phyloP scores from a whole-genome alignment of 2,797 vertebrate genomes.

The Epinephelus awoara region DNA sequence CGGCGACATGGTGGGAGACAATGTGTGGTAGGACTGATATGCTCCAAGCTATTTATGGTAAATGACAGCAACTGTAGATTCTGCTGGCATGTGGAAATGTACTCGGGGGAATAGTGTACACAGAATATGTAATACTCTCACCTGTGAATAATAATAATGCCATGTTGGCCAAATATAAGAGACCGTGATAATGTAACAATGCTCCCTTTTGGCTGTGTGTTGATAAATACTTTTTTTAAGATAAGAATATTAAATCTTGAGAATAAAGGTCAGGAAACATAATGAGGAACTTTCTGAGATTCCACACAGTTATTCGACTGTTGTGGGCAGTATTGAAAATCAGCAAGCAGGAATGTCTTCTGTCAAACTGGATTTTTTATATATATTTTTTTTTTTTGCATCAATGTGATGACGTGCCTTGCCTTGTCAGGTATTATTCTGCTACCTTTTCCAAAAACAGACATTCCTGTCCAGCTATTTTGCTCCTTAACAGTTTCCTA shows the following conservation, averaged over 20 bases:
- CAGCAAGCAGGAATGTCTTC: constrained; percentile 4
- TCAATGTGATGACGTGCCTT: constrained; percentile 8
- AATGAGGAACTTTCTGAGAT: neutral
- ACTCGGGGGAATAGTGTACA: neutral
- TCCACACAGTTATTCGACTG: neutral
- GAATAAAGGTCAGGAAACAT: neutral
- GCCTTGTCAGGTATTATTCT: constrained; percentile 19
- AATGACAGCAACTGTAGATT: constrained; percentile 55
- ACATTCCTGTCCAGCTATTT: neutral
- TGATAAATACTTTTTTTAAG: neutral
- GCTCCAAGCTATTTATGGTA: constrained; percentile 62
- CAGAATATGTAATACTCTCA: constrained; percentile 18
- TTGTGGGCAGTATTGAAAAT: constrained; percentile 9
- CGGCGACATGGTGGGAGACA: constrained; percentile 19
- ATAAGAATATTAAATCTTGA: neutral
- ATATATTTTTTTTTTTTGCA: neutral
- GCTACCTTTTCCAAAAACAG: neutral
- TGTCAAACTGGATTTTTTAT: constrained; percentile 4
- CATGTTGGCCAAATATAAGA: neutral
- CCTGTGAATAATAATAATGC: constrained; percentile 25
- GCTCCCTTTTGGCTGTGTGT: neutral
- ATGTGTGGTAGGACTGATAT: constrained; percentile 47
- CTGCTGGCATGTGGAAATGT: constrained; percentile 45
- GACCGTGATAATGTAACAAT: neutral
- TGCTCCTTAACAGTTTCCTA: neutral